Conservation (phyloP, 2,113 vertebrate genomes). For the Ursus arctos region DNA sequence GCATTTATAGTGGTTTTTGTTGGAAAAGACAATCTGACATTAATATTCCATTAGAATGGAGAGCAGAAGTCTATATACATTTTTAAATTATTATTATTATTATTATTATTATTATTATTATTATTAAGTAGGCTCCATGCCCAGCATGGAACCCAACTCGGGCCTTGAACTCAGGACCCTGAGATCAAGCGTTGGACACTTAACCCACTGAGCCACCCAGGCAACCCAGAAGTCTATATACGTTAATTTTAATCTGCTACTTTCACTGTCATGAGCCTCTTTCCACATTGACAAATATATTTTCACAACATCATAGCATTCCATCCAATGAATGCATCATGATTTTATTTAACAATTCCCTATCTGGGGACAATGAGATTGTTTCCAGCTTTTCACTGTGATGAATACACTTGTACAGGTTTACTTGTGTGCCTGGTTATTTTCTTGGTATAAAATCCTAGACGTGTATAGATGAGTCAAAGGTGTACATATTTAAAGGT, state of each 20-base stretch:
- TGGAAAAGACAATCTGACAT: background rate
- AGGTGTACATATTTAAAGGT: background rate
- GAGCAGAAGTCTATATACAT: background rate
- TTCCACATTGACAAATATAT: background rate
- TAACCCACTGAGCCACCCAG: background rate
- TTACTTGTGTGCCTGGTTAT: background rate
- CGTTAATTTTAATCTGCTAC: background rate
- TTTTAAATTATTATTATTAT: background rate
- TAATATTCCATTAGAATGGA: background rate
- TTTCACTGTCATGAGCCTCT: background rate
- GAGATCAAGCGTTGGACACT: background rate
- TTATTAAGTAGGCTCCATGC: background rate
- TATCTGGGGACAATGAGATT: background rate
- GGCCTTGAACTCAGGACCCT: background rate
- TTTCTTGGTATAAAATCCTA: constrained; percentile 49
- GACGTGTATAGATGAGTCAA: constrained; percentile 25
- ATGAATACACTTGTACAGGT: background rate
- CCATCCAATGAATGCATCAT: background rate
- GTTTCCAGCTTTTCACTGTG: background rate
- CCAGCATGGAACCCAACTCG: background rate
- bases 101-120: too few species aligned
- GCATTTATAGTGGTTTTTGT: background rate
- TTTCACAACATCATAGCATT: background rate
- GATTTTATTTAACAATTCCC: background rate
- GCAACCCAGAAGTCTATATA: background rate